Percentiles rank a stretch among this genome's conserved stretches.
These are phyloP conservation scores for Perognathus longimembris DNA, from an alignment of 2,113 vertebrate genomes.

Conservation along the genomic window DNA sequence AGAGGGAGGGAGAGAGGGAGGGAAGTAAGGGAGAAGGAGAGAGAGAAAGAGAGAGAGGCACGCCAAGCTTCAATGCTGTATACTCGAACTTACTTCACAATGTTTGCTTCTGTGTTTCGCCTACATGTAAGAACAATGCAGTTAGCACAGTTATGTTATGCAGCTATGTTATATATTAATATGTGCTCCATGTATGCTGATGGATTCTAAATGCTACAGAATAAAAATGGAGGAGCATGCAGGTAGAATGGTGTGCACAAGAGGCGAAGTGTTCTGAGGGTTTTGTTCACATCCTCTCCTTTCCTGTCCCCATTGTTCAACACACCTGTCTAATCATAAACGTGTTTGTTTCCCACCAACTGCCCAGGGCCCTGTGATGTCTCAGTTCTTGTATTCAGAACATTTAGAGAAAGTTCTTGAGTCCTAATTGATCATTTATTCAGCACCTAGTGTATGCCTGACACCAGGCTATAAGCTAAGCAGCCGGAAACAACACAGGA, in stretches of 20 bases:
- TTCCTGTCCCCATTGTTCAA: neutral
- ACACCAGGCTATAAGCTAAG: neutral
- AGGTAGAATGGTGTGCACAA: neutral
- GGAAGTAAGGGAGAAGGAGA: too few species aligned
- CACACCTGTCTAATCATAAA: neutral
- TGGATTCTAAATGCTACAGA: slow-evolving; percentile 41
- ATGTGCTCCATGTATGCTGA: neutral
- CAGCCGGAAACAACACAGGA: neutral
- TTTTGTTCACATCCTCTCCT: neutral
- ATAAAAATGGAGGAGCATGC: neutral
- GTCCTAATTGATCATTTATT: neutral
- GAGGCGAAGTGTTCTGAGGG: neutral
- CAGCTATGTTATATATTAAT: neutral
- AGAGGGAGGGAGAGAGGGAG: too few species aligned
- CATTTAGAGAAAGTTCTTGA: neutral
- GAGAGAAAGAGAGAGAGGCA: too few species aligned
- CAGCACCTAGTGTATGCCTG: neutral
- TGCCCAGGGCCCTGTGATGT: neutral
- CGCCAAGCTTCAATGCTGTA: too few species aligned
- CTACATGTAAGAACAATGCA: neutral
- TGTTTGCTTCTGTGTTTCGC: neutral
- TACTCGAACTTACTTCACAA: slow-evolving; percentile 55
- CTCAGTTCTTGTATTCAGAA: neutral
- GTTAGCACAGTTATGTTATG: neutral
- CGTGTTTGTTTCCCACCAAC: neutral